These are phyloP conservation scores for Tenthredo livida DNA, from an alignment of 2,888 invertebrate genomes.

Conservation along the genomic window DNA sequence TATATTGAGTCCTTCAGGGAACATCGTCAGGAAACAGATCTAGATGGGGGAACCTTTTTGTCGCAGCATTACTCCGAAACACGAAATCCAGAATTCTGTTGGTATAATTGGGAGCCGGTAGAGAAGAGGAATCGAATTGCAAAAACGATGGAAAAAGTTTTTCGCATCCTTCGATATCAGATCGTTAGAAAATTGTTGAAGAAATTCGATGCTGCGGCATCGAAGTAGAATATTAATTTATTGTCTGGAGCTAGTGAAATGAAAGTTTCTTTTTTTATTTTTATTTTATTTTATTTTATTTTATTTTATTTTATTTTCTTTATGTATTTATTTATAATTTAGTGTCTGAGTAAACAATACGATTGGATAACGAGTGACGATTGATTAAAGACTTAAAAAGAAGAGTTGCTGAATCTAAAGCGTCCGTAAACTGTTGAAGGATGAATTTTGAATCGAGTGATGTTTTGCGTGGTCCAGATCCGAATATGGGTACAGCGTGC, in stretches of 20 bases:
- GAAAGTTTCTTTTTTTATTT: background rate
- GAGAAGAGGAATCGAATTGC: slow-evolving; percentile 14
- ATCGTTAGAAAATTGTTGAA: slow-evolving; percentile 10
- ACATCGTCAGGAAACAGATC: slow-evolving; percentile 22
- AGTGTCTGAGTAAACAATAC: background rate
- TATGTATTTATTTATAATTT: background rate
- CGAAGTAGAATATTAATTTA: background rate
- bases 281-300: background rate
- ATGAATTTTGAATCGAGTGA: slow-evolving; percentile 50
- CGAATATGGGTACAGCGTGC: slow-evolving; percentile 47
- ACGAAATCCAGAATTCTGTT: slow-evolving; percentile 38
- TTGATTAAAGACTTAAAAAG: slow-evolving; percentile 29
- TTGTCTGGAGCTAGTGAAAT: background rate
- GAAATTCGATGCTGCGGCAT: background rate
- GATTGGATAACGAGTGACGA: slow-evolving; percentile 10
- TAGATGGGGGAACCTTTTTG: slow-evolving; percentile 26
- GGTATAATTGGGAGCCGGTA: slow-evolving; percentile 5
- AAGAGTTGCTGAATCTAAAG: background rate
- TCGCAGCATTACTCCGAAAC: background rate
- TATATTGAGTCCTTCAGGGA: slow-evolving; percentile 27
- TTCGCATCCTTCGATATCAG: background rate
- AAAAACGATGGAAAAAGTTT: slow-evolving; percentile 14
- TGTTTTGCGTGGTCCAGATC: slow-evolving; percentile 34
- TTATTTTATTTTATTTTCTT: background rate
- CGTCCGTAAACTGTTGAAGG: slow-evolving; percentile 48